phyloP scores from a whole-genome alignment of 37 sponge, comb jelly and placozoan genomes.

The Chondrilla cf. caribensis region DNA sequence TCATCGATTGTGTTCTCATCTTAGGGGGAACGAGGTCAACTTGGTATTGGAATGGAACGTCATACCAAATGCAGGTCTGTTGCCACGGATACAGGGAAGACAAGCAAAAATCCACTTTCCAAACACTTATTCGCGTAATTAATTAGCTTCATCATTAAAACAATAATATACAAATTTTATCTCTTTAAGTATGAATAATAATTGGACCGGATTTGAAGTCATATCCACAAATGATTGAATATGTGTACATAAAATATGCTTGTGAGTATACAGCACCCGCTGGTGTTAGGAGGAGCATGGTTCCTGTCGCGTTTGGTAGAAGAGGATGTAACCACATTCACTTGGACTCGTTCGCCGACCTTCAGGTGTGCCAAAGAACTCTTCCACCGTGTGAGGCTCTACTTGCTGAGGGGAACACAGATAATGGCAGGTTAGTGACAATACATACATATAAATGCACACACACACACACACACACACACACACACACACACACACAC shows the following conservation, averaged over 20 bases:
- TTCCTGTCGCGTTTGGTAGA: slow-evolving; percentile 83
- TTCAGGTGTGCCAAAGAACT: slow-evolving; percentile 87
- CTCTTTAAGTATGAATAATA: too few relatives aligned
- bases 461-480: slow-evolving; percentile 32
- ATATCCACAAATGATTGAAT: too few relatives aligned
- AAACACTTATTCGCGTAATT: slow-evolving; percentile 14
- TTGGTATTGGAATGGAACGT: slow-evolving; percentile 86
- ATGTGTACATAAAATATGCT: too few relatives aligned
- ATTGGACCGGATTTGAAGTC: too few relatives aligned
- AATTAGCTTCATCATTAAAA: background rate
- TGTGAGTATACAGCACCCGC: too few relatives aligned
- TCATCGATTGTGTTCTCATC: slow-evolving; percentile 10
- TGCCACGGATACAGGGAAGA: slow-evolving; percentile 60
- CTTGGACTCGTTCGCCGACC: slow-evolving; percentile 53
- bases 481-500: slow-evolving; percentile 38
- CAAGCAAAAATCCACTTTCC: slow-evolving; percentile 40
- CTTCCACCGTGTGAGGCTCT: slow-evolving; percentile 87
- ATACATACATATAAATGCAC: too few relatives aligned
- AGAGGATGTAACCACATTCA: slow-evolving; percentile 93
- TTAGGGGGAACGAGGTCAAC: slow-evolving; percentile 79
- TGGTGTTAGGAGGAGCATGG: too few relatives aligned
- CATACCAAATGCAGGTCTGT: slow-evolving; percentile 87
- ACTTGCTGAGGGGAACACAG: slow-evolving; percentile 54
- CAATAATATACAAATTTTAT: too few relatives aligned
- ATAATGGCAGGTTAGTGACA: too few relatives aligned